phyloP scores from a whole-genome alignment of 35 echinoderm and acorn worm species.

The Apostichopus parvimensis region DNA sequence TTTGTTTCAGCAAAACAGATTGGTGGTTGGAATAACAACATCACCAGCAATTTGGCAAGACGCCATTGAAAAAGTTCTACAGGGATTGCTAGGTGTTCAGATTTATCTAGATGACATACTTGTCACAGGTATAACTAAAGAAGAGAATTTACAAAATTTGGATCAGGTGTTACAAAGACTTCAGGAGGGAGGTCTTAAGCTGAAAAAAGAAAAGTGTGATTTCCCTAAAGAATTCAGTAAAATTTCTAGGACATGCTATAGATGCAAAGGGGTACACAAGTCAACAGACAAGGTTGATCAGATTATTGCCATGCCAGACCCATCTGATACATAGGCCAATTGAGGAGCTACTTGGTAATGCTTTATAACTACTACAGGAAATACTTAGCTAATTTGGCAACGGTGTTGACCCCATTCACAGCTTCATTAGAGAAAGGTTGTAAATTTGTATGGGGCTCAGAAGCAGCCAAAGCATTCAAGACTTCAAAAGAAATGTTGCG shows the following conservation, averaged over 20 bases:
- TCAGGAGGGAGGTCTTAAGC: slow-evolving; percentile 30
- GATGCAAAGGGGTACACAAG: slow-evolving; percentile 54
- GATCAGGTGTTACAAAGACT: slow-evolving; percentile 55
- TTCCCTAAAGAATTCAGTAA: neutral
- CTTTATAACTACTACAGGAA: slow-evolving; percentile 52
- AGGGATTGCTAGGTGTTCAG: slow-evolving; percentile 28
- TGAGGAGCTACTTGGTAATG: slow-evolving; percentile 52
- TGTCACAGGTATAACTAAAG: slow-evolving; percentile 22
- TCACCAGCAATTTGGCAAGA: slow-evolving; percentile 58
- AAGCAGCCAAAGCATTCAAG: neutral
- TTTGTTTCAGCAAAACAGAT: slow-evolving; percentile 56
- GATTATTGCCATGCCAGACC: slow-evolving; percentile 30
- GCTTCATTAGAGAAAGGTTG: slow-evolving; percentile 28
- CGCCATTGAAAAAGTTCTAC: slow-evolving; percentile 53
- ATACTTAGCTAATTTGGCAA: slow-evolving; percentile 59
- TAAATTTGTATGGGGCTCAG: slow-evolving; percentile 46
- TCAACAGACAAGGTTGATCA: slow-evolving; percentile 14
- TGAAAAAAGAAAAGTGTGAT: slow-evolving; percentile 62
- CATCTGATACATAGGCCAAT: slow-evolving; percentile 29
- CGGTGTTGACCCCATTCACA: slow-evolving; percentile 9
- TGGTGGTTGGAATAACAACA: slow-evolving; percentile 64
- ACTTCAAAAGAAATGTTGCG: slow-evolving; percentile 26
- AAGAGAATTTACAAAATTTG: slow-evolving; percentile 51
- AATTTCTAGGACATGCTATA: slow-evolving; percentile 47
- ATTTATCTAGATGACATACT: slow-evolving; percentile 64